Evolutionary conservation across 2,113 vertebrate genomes (phyloP).

Genomic region (Oncorhynchus gorbuscha): DNA sequence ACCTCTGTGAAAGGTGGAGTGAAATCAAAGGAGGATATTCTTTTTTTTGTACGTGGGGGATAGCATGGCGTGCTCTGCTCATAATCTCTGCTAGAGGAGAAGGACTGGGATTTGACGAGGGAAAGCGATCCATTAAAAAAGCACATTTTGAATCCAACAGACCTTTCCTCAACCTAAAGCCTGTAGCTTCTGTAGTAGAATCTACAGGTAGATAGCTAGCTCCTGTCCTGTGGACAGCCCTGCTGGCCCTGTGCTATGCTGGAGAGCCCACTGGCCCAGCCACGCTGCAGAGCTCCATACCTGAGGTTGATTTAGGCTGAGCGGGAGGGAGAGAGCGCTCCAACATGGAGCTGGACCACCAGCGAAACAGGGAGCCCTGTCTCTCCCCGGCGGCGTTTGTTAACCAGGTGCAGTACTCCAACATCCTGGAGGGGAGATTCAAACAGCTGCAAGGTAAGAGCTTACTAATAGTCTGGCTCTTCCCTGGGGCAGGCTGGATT

Average conservation of each 20-base stretch:
- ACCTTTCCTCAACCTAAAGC: conserved; percentile 10
- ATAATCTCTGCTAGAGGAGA: not conserved
- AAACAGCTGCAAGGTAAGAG: conserved; percentile 93
- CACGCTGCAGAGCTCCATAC: conserved; percentile 15
- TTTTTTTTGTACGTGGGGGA: not conserved
- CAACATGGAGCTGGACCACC: conserved; percentile 69
- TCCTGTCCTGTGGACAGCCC: not conserved
- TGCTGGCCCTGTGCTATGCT: conserved; percentile 47
- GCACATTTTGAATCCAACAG: conserved; percentile 32
- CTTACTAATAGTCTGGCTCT: not conserved
- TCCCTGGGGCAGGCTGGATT: no score
- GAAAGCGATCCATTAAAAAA: conserved; percentile 22
- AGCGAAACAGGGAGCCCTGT: conserved; percentile 65
- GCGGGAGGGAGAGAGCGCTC: not conserved
- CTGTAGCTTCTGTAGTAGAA: not conserved
- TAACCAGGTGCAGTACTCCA: conserved; percentile 86
- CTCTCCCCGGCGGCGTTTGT: conserved; percentile 88
- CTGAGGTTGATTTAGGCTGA: conserved; percentile 48
- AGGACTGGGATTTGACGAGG: conserved; percentile 18
- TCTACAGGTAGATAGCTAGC: conserved; percentile 16
- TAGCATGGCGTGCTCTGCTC: not conserved
- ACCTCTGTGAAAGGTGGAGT: conserved; percentile 26
- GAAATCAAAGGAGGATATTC: not conserved
- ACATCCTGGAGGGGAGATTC: conserved; percentile 89
- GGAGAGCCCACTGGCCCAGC: conserved; percentile 29